phyloP scores from a whole-genome alignment of 2,797 vertebrate genomes.

The Gadopsis bispinosus region DNA sequence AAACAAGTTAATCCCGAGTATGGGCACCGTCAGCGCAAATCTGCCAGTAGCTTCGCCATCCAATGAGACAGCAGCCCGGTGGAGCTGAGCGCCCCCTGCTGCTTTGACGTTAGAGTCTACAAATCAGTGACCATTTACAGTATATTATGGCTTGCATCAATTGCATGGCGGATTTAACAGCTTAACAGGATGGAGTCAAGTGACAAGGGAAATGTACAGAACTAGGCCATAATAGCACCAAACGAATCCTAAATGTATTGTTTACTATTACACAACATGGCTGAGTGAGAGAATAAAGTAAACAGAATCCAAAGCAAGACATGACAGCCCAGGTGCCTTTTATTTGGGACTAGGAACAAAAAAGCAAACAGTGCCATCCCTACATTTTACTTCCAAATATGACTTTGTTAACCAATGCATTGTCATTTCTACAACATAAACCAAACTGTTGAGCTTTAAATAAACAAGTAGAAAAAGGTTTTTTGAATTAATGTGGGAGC shows the following conservation, averaged over 20 bases:
- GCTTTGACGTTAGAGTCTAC: constrained; percentile 9
- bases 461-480: constrained; percentile 81
- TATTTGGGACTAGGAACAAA: constrained; percentile 76
- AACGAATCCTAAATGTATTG: background rate
- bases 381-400: constrained; percentile 56
- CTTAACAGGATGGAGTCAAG: background rate
- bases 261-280: background rate
- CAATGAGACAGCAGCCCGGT: constrained; percentile 50
- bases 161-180: background rate
- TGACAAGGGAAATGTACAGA: background rate
- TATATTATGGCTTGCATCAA: background rate
- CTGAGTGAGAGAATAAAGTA: background rate
- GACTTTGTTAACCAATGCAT: constrained; percentile 47
- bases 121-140: background rate
- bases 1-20: constrained; percentile 84
- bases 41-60: constrained; percentile 66
- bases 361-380: constrained; percentile 69
- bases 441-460: constrained; percentile 78
- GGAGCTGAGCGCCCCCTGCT: constrained; percentile 62
- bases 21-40: constrained; percentile 66
- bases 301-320: constrained; percentile 4
- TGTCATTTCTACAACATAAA: constrained; percentile 72
- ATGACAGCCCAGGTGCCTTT: constrained; percentile 76
- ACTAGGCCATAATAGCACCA: background rate
- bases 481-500: constrained; percentile 33